Base-by-base conservation (phyloP, 2,113 vertebrate species). In the Passer domesticus region DNA sequence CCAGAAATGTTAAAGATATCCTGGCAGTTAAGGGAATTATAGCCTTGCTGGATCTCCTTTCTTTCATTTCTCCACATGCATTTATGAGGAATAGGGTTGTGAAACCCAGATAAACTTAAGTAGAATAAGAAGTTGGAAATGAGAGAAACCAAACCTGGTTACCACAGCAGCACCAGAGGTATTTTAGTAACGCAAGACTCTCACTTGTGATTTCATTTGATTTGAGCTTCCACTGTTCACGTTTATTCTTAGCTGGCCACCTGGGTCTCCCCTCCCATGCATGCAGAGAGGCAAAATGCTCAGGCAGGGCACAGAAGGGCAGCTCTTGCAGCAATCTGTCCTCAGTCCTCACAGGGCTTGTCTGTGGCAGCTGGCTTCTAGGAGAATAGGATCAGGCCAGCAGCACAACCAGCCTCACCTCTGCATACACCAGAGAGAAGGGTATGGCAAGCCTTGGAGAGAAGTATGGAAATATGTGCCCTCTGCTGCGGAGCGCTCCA, bases 201-300 rank as follows among this genome's bases (percentile, higher is more conserved):
- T 96, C 89, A 79, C 62, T 95, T 92, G 86, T 70, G 68, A 89
- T 92, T 90, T 95, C 53, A 87, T 75, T 75, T 3, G 11, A 78
- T 87, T 84, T 78, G 76, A 86, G 89, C 87, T 96, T 89, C 87
- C 89, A 82, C 41, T 92, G 37, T 78, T 91, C 33, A 46, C 28
- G n/a, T 89, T 83, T 95, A 90, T 89, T 95, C 92, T 94, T 92
- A 89, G 62, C 31, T 59, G 49, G 78, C 69, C 77, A 94, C 83
- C 89, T 95, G 91, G 66, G 80, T 81, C 80, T 89, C 74, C 53
- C 58, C 41, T 53, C 56, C 80, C 1, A 4, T 66, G 69, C 4
- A 2, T 0, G 18, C 21, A 84, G 73, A 89, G 69, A 75, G 87
- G 73, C 15, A 89, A 91, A 92, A 59, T 1, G 3, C 66, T 75